Evolutionary conservation across 2,888 invertebrate genomes (phyloP).

Genomic region (Idaea biselata): DNA sequence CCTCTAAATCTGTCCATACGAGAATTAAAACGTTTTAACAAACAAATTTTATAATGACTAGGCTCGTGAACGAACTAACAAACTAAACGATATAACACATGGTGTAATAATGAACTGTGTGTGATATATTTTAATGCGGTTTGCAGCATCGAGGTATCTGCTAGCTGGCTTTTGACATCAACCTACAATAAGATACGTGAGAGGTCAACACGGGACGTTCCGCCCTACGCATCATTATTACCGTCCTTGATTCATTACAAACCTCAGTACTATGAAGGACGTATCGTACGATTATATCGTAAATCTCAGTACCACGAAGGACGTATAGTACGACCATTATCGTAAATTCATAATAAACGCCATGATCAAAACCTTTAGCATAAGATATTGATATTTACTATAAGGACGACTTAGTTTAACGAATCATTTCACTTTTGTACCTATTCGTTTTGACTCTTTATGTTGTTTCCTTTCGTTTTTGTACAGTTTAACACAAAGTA

Average conservation of each 20-base stretch:
- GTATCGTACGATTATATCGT: constrained; percentile 16
- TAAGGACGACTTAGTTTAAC: constrained; percentile 68
- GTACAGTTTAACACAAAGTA: constrained; percentile 69
- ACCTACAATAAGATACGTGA: constrained; percentile 74
- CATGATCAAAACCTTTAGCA: constrained; percentile 67
- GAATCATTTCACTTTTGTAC: constrained; percentile 67
- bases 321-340: constrained; percentile 31
- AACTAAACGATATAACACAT: constrained; percentile 53
- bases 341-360: constrained; percentile 71
- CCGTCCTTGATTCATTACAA: constrained; percentile 65
- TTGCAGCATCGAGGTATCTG: constrained; percentile 81
- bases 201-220: constrained; percentile 68
- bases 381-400: constrained; percentile 53
- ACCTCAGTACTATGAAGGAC: constrained; percentile 47
- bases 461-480: constrained; percentile 57
- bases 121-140: constrained; percentile 77
- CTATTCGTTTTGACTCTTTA: constrained; percentile 60
- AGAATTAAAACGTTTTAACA: constrained; percentile 34
- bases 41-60: constrained; percentile 26
- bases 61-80: constrained; percentile 60
- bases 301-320: constrained; percentile 45
- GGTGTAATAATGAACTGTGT: constrained; percentile 39
- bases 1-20: no score
- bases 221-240: constrained; percentile 70
- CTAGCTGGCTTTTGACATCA: constrained; percentile 81